Evolutionary conservation across 2,888 invertebrate species (phyloP).

Genomic region (Platypus cylindrus): DNA sequence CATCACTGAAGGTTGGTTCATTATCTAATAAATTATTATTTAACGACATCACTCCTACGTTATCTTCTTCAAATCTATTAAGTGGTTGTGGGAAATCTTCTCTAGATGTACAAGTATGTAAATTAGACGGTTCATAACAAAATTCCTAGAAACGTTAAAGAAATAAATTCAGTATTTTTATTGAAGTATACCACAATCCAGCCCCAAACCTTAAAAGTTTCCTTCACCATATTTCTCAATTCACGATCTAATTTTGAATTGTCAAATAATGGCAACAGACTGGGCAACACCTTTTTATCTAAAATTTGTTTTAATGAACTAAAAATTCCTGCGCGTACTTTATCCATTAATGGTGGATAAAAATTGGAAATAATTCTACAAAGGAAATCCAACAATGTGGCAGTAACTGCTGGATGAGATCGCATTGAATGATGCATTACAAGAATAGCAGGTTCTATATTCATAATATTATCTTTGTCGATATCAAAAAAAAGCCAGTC

Average conservation of each 20-base stretch:
- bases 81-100: conserved; percentile 29
- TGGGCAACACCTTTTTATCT: conserved; percentile 84
- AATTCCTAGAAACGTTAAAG: conserved; percentile 17
- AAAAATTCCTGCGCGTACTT: conserved; percentile 69
- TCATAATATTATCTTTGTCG: conserved; percentile 89
- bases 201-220: conserved; percentile 79
- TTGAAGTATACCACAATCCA: background rate
- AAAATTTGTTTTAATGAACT: conserved; percentile 74
- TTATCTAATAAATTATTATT: conserved; percentile 41
- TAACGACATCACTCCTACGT: conserved; percentile 14
- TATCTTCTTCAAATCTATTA: conserved; percentile 13
- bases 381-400: conserved; percentile 79
- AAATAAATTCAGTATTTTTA: background rate
- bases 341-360: conserved; percentile 64
- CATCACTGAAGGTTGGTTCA: conserved; percentile 76
- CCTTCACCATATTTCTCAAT: conserved; percentile 68
- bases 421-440: conserved; percentile 91
- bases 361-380: conserved; percentile 84
- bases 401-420: conserved; percentile 82
- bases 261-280: conserved; percentile 74
- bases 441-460: conserved; percentile 86
- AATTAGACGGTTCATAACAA: conserved; percentile 28
- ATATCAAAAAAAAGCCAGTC: conserved; percentile 90
- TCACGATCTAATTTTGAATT: conserved; percentile 79
- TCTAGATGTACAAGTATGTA: conserved; percentile 40